Percentiles rank a stretch among this genome's conserved stretches.
phyloP scores from a whole-genome alignment of 23 tunicate species.

The Halocynthia roretzi region DNA sequence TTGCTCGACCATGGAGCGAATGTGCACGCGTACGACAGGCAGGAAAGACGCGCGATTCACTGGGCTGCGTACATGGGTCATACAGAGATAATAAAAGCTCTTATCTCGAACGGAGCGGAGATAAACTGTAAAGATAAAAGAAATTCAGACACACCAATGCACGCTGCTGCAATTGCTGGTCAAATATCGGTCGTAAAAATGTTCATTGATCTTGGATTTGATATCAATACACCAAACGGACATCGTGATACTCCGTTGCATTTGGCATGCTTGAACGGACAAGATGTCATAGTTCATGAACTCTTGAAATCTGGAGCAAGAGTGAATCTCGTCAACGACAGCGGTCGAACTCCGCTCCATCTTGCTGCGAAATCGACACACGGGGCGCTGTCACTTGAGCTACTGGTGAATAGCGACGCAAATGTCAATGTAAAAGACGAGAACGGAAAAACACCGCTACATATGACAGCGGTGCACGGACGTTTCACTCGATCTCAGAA shows the following conservation, averaged over 20 bases:
- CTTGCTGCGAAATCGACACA: slow-evolving; percentile 90
- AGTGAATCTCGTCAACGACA: slow-evolving; percentile 51
- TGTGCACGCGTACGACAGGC: slow-evolving; percentile 79
- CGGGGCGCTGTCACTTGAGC: slow-evolving; percentile 75
- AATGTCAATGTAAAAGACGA: slow-evolving; percentile 71
- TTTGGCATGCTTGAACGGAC: slow-evolving; percentile 90
- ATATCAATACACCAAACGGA: slow-evolving; percentile 65
- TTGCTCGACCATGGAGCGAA: slow-evolving; percentile 68
- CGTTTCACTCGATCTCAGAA: slow-evolving; percentile 80
- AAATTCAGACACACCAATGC: slow-evolving; percentile 81
- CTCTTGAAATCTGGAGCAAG: slow-evolving; percentile 73
- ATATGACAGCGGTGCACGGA: slow-evolving; percentile 88
- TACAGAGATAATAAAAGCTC: slow-evolving; percentile 73
- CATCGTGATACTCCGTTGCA: slow-evolving; percentile 77
- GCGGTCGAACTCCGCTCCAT: slow-evolving; percentile 76
- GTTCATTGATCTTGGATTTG: slow-evolving; percentile 74
- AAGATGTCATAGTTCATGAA: slow-evolving; percentile 85
- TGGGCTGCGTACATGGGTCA: slow-evolving; percentile 98
- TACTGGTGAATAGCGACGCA: slow-evolving; percentile 74
- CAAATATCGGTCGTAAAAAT: slow-evolving; percentile 74
- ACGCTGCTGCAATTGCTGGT: slow-evolving; percentile 93
- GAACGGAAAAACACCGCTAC: slow-evolving; percentile 83
- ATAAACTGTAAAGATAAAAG: slow-evolving; percentile 78
- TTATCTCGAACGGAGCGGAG: slow-evolving; percentile 91
- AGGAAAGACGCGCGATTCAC: slow-evolving; percentile 79